These are phyloP conservation scores for Chymomyza procnemis DNA, from an alignment of 2,888 invertebrate genomes.

Conservation along the genomic window DNA sequence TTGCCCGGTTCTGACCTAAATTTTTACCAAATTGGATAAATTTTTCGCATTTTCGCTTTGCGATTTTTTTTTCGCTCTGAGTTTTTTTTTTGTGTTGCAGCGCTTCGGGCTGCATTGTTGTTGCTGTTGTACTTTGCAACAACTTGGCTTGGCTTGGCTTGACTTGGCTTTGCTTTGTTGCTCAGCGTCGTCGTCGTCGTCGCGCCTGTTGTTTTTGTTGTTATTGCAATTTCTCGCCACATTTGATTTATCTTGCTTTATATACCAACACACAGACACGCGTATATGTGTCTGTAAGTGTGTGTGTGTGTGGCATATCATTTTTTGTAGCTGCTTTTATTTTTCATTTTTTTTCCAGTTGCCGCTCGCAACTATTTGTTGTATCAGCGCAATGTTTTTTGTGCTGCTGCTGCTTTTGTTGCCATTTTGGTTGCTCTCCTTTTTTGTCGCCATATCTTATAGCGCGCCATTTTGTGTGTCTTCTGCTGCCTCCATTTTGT, in stretches of 20 bases:
- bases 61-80: not conserved
- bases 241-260: constrained; percentile 74
- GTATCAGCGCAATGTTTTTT: constrained; percentile 24
- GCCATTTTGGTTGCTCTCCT: not conserved
- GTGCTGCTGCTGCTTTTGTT: constrained; percentile 13
- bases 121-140: constrained; percentile 23
- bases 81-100: constrained; percentile 30
- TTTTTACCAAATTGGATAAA: constrained; percentile 76
- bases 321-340: constrained; percentile 15
- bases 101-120: constrained; percentile 19
- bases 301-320: constrained; percentile 46
- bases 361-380: constrained; percentile 15
- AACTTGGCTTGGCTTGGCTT: constrained; percentile 13
- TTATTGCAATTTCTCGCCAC: constrained; percentile 74
- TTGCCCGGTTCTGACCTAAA: constrained; percentile 71
- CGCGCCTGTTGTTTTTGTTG: constrained; percentile 21
- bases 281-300: constrained; percentile 20
- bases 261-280: constrained; percentile 57
- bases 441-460: constrained; percentile 16
- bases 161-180: constrained; percentile 14
- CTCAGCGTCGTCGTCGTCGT: constrained; percentile 16
- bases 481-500: constrained; percentile 3
- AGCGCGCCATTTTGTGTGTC: constrained; percentile 11
- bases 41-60: constrained; percentile 72
- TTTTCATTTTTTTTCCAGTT: constrained; percentile 2